These are phyloP conservation scores for Cheilosia vernalis DNA, from an alignment of 2,888 invertebrate species.

Conservation along the genomic window DNA sequence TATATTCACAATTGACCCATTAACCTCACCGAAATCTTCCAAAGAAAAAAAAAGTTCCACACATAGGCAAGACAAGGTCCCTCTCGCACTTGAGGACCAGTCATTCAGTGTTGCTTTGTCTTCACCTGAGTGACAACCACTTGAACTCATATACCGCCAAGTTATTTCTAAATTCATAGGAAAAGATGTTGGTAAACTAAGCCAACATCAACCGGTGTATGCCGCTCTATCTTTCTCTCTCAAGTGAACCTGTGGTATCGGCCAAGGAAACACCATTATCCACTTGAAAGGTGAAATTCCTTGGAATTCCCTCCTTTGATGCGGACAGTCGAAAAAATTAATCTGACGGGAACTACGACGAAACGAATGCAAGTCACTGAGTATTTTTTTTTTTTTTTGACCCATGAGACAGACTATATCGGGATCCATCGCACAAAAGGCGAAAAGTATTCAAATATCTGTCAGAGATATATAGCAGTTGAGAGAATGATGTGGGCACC, in stretches of 20 bases:
- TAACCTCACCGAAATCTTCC: neutral
- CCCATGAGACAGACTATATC: conserved; percentile 28
- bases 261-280: conserved; percentile 63
- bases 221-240: neutral
- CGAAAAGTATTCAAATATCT: conserved; percentile 73
- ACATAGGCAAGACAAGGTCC: conserved; percentile 12
- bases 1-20: conserved; percentile 19
- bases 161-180: conserved; percentile 55
- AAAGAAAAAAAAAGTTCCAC: neutral
- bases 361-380: conserved; percentile 66
- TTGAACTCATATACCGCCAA: conserved; percentile 53
- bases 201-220: neutral
- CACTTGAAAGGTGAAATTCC: conserved; percentile 70
- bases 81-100: conserved; percentile 39
- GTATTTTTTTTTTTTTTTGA: conserved; percentile 31
- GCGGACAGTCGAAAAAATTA: conserved; percentile 39
- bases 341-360: conserved; percentile 43
- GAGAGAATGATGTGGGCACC: conserved; percentile 62
- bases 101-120: conserved; percentile 43
- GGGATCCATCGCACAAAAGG: conserved; percentile 61
- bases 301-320: conserved; percentile 39
- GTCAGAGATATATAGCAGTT: conserved; percentile 48
- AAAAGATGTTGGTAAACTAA: conserved; percentile 21
- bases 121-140: conserved; percentile 67
- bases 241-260: conserved; percentile 10